These are phyloP conservation scores for Spilogale gracilis DNA, from an alignment of 2,113 vertebrate species.

Conservation along the genomic window DNA sequence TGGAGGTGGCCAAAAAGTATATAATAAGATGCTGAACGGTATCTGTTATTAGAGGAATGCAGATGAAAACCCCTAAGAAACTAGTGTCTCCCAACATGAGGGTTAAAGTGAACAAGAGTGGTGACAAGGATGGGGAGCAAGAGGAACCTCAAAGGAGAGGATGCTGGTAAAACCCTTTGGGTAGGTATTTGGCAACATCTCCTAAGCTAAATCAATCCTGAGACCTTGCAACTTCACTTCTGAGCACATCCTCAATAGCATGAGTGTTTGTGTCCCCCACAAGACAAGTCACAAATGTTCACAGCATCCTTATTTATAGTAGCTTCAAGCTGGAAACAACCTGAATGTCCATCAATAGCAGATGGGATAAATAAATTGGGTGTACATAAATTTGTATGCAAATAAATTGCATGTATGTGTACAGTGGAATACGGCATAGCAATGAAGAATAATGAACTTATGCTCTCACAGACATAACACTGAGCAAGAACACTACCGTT, in stretches of 20 bases:
- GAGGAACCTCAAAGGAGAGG: background rate
- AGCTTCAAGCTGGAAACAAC: background rate
- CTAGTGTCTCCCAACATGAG: background rate
- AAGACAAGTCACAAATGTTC: background rate
- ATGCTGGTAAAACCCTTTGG: background rate
- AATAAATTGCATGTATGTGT: background rate
- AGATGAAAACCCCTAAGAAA: background rate
- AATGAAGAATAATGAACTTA: background rate
- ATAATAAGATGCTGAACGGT: background rate
- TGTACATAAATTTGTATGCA: background rate
- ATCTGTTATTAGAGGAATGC: background rate
- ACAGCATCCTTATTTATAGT: background rate
- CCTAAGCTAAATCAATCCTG: background rate
- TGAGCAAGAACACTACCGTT: background rate
- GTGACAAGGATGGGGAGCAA: background rate
- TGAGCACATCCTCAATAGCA: background rate
- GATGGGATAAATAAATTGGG: background rate
- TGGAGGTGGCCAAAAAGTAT: background rate
- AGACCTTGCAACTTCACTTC: background rate
- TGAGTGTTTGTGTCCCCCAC: background rate
- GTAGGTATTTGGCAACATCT: background rate
- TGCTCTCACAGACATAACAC: background rate
- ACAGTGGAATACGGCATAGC: background rate
- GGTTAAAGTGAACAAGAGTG: background rate
- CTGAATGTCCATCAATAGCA: background rate